A percentile compares a stretch with the other conserved stretches of the same genome.
phyloP scores from a whole-genome alignment of 2,888 invertebrate species.

The Drepana falcataria region DNA sequence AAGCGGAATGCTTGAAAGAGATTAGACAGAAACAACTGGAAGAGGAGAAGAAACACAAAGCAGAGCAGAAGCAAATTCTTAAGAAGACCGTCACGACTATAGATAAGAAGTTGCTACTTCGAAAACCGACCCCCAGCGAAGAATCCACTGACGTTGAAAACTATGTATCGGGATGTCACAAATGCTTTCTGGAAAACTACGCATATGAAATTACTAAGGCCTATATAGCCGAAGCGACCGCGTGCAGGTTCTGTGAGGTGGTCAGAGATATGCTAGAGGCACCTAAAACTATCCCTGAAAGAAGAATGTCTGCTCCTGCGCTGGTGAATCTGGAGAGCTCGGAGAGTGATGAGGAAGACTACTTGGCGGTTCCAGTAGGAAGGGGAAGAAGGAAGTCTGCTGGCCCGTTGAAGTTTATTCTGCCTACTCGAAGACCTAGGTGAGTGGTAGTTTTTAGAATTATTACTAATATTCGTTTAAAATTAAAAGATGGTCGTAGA shows the following conservation, averaged over 20 bases:
- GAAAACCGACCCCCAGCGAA: slow-evolving; percentile 59
- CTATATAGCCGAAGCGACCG: slow-evolving; percentile 59
- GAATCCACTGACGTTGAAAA: slow-evolving; percentile 65
- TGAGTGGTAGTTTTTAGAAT: slow-evolving; percentile 27
- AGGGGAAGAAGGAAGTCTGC: slow-evolving; percentile 75
- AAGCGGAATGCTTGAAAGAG: slow-evolving; percentile 80
- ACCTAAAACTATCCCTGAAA: slow-evolving; percentile 56
- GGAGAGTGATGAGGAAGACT: slow-evolving; percentile 62
- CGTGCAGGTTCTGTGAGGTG: slow-evolving; percentile 73
- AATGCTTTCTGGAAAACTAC: slow-evolving; percentile 72
- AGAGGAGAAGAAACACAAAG: slow-evolving; percentile 55
- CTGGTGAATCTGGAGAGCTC: slow-evolving; percentile 67
- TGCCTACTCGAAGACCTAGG: slow-evolving; percentile 64
- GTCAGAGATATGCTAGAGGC: slow-evolving; percentile 67
- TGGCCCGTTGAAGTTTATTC: slow-evolving; percentile 63
- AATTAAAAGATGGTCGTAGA: too few species aligned
- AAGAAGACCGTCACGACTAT: slow-evolving; percentile 51
- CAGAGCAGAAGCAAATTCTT: slow-evolving; percentile 54
- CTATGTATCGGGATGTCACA: slow-evolving; percentile 67
- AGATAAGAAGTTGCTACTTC: slow-evolving; percentile 51
- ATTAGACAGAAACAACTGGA: slow-evolving; percentile 57
- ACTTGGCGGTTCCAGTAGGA: slow-evolving; percentile 67
- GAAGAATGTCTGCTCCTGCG: slow-evolving; percentile 79
- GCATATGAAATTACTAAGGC: slow-evolving; percentile 69
- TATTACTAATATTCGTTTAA: neutral